Base-by-base conservation (phyloP, 2,888 invertebrate species). In the Xiphydria camelus region DNA sequence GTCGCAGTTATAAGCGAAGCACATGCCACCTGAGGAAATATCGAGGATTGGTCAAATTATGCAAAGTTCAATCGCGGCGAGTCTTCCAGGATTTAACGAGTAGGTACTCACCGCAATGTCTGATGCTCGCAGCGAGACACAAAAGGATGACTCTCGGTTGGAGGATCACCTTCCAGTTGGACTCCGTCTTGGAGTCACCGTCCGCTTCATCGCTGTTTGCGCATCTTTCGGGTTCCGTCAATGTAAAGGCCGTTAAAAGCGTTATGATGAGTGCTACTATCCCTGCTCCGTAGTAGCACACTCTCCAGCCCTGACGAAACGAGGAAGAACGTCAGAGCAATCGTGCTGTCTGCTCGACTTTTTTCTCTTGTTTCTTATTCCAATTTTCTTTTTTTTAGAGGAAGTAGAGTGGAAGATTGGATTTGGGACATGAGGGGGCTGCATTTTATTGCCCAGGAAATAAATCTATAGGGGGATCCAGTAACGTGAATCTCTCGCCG, bases 1-100 rank as follows among this genome's bases (percentile, higher is more conserved):
- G 71, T 93, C 92, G 4, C 92, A 91, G 74, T 93, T 93, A 79
- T 93, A 93, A 0, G 92, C 92, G 76, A 93, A 93, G 50, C 88
- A 88, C 87, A 92, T 90, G 51, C 93, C 93, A 57, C 91, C 88
- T 88, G 76, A 1, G 68, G 64, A 41, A 6, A n/a, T 26, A 38
- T 25, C 14, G n/a, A n/a, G n/a, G n/a, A n/a, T n/a, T n/a, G n/a
- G n/a, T n/a, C n/a, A n/a, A n/a, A n/a, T n/a, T n/a, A n/a, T n/a
- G n/a, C n/a, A n/a, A n/a, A n/a, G n/a, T n/a, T n/a, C n/a, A n/a
- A n/a, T n/a, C n/a, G n/a, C n/a, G n/a, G n/a, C n/a, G n/a, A n/a
- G n/a, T n/a, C n/a, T n/a, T n/a, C n/a, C n/a, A n/a, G n/a, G n/a
- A n/a, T n/a, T n/a, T n/a, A n/a, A n/a, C n/a, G n/a, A n/a, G n/a